These are phyloP conservation scores for Darwinula stevensoni DNA, from an alignment of 2,888 invertebrate genomes.

Conservation along the genomic window DNA sequence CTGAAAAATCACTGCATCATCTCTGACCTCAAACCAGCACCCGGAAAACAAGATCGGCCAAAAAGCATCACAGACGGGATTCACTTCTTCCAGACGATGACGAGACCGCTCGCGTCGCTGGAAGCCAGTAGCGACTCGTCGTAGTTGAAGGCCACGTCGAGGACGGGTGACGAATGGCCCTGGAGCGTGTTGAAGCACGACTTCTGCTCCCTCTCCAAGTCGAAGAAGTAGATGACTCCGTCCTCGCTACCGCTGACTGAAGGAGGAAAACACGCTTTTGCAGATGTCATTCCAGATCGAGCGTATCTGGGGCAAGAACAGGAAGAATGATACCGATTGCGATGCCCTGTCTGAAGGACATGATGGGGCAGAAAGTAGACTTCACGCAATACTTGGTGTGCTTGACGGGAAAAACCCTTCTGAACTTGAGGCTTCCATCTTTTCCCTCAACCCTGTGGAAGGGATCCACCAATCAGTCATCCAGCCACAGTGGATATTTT, in stretches of 20 bases:
- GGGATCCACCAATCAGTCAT: no score
- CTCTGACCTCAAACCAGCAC: no score
- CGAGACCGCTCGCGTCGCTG: slow-evolving; percentile 45
- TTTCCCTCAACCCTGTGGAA: slow-evolving; percentile 26
- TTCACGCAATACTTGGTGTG: slow-evolving; percentile 29
- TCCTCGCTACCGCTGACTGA: slow-evolving; percentile 45
- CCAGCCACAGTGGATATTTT: no score
- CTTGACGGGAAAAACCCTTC: slow-evolving; percentile 30
- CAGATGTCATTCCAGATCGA: slow-evolving; percentile 3
- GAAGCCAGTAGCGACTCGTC: slow-evolving; percentile 59
- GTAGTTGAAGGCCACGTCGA: slow-evolving; percentile 58
- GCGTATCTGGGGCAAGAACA: slow-evolving; percentile 4
- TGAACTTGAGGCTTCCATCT: slow-evolving; percentile 31
- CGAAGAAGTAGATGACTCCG: slow-evolving; percentile 42
- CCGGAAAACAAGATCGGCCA: no score
- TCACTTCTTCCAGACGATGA: slow-evolving; percentile 52
- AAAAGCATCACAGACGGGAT: no score
- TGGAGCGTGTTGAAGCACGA: slow-evolving; percentile 27
- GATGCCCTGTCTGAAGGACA: slow-evolving; percentile 49
- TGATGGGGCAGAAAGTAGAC: slow-evolving; percentile 55
- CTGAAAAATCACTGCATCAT: no score
- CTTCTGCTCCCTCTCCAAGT: slow-evolving; percentile 27
- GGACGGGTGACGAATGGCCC: slow-evolving; percentile 51
- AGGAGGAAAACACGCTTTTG: not conserved
- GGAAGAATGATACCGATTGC: slow-evolving; percentile 26